Evolutionary conservation across 2,113 vertebrate species (phyloP).

Genomic region (Falco punctatus): DNA sequence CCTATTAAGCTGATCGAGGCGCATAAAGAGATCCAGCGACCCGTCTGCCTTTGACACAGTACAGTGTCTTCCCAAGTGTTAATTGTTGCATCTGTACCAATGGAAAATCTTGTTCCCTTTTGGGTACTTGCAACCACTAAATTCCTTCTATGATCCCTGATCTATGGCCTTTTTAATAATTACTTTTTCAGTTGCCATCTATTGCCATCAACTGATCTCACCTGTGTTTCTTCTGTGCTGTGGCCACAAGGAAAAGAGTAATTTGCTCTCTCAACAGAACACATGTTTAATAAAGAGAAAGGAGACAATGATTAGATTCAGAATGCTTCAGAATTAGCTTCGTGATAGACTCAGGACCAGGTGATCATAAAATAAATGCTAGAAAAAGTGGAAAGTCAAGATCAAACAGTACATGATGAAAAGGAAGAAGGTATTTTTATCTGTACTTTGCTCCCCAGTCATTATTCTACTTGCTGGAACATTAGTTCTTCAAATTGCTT

Average conservation of each 20-base stretch:
- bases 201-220: background rate
- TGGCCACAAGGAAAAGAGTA: background rate
- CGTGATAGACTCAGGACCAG: background rate
- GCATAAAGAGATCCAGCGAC: background rate
- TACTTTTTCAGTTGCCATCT: background rate
- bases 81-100: background rate
- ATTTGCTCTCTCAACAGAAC: background rate
- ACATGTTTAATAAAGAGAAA: background rate
- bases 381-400: conserved; percentile 18
- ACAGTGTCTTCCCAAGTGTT: background rate
- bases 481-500: conserved; percentile 46
- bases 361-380: background rate
- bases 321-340: background rate
- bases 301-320: background rate
- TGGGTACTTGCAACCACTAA: background rate
- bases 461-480: conserved; percentile 16
- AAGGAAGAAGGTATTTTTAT: conserved; percentile 16
- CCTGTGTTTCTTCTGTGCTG: background rate
- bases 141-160: background rate
- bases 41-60: background rate
- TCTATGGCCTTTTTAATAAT: background rate
- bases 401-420: conserved; percentile 5
- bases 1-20: background rate
- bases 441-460: background rate
- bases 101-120: background rate